Evolutionary conservation across 1,140 invertebrate species (phyloP).

Genomic region (Phortica variegata): DNA sequence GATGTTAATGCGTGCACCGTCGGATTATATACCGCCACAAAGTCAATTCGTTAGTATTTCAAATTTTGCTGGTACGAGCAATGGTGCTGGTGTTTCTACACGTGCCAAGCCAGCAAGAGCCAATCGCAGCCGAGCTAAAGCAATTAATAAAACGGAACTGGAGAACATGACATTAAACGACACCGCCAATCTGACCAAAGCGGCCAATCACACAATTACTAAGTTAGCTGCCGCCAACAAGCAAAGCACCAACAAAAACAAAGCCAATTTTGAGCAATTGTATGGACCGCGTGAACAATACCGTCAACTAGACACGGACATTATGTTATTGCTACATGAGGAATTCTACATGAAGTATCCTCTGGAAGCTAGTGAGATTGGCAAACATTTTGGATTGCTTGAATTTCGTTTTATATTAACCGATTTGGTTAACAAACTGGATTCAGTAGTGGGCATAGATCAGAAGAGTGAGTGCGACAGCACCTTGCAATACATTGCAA

Average conservation of each 20-base stretch:
- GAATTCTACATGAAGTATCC: constrained; percentile 54
- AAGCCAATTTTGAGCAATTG: constrained; percentile 39
- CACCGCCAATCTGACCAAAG: constrained; percentile 19
- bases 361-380: constrained; percentile 43
- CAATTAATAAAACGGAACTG: constrained; percentile 14
- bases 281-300: constrained; percentile 37
- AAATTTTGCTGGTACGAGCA: not conserved
- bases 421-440: constrained; percentile 56
- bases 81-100: too few species aligned
- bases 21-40: constrained; percentile 65
- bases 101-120: not conserved
- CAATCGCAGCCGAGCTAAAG: not conserved
- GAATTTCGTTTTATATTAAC: constrained; percentile 56
- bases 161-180: constrained; percentile 8
- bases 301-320: constrained; percentile 60
- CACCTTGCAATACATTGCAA: constrained; percentile 33
- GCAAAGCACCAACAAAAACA: constrained; percentile 27
- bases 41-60: constrained; percentile 35
- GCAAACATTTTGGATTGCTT: constrained; percentile 32
- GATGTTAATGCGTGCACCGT: constrained; percentile 57
- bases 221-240: constrained; percentile 25
- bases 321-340: constrained; percentile 57
- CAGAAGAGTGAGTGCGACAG: constrained; percentile 20
- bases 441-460: constrained; percentile 42
- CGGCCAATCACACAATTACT: constrained; percentile 20